Evolutionary conservation across 2,797 vertebrate species (phyloP), one percentile per base, ranked within the genome.

Genomic region (Coilia nasus): DNA sequence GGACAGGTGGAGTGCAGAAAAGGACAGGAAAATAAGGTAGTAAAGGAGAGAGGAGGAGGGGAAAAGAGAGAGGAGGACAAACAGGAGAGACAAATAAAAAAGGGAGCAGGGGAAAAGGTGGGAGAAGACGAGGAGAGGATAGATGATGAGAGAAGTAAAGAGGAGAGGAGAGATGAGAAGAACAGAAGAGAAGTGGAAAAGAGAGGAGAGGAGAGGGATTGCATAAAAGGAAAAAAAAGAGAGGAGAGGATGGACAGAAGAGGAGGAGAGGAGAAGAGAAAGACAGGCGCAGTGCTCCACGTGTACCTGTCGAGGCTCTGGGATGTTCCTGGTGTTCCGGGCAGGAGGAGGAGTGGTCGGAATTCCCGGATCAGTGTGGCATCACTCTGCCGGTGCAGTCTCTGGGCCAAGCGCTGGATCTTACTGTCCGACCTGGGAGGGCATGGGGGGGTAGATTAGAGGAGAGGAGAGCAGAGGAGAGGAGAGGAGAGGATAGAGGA

Each of bases 291-390:
- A 81, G 50, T 81, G 86, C 11, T 0, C 94, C 96, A 96, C 93
- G 57, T 10, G n/a, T 75, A 99, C 98, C 97, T 96, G 95, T 94
- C 96, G 90, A 96, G 93, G 91, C 91, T 96, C 82, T 94, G 92
- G 2, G 91, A 96, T 88, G 94, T 92, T 89, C 94, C 93, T 60
- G 50, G 87, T 88, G 87, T 88, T 91, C 91, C 94, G 83, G 95
- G 89, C 92, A 94, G 90, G 90, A 94, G 90, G 89, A 94, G 91
- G 92, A 95, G 94, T 81, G 94, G 96, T 93, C 93, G 94, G 91
- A 94, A 90, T 90, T 96, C 96, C 93, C 95, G 93, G 91, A 96
- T 96, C 93, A 97, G 90, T 93, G 94, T 95, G 93, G 96, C 96
- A 94, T 96, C 96, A 89, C 93, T 92, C 71, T 93, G 84, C 88